Evolutionary conservation across 1,140 invertebrate genomes (phyloP).

Genomic region (Drosophila sproati): DNA sequence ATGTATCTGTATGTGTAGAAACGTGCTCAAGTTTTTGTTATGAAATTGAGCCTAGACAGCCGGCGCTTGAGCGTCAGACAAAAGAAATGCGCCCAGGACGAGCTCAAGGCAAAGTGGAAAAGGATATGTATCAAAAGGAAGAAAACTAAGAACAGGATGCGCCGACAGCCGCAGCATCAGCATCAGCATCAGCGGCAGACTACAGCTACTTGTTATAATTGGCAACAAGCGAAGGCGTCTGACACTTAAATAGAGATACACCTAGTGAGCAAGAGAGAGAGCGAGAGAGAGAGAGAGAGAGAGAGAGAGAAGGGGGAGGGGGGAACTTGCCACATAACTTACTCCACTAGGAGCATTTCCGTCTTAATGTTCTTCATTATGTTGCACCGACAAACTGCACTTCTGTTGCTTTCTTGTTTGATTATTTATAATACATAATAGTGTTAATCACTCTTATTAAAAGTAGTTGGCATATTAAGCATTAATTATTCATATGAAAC

Average conservation of each 20-base stretch:
- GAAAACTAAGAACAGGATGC: slow-evolving; percentile 77
- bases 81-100: slow-evolving; percentile 46
- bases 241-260: background rate
- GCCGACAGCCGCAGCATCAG: slow-evolving; percentile 18
- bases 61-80: slow-evolving; percentile 61
- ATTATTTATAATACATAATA: slow-evolving; percentile 1
- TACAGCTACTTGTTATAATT: slow-evolving; percentile 74
- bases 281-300: background rate
- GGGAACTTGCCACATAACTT: background rate
- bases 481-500: slow-evolving; percentile 38
- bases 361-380: background rate
- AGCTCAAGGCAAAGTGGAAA: slow-evolving; percentile 47
- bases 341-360: background rate
- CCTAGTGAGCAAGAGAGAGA: background rate
- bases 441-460: slow-evolving; percentile 8
- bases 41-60: slow-evolving; percentile 78
- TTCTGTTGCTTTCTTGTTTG: background rate
- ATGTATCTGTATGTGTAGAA: slow-evolving; percentile 14
- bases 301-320: background rate
- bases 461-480: background rate
- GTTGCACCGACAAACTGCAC: background rate
- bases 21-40: slow-evolving; percentile 81
- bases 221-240: slow-evolving; percentile 30
- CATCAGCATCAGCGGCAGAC: slow-evolving; percentile 6
- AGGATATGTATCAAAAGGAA: slow-evolving; percentile 68